Percentiles rank a stretch among this genome's conserved stretches.
Conservation (phyloP, 1,140 invertebrate genomes). For the Danaus plexippus region DNA sequence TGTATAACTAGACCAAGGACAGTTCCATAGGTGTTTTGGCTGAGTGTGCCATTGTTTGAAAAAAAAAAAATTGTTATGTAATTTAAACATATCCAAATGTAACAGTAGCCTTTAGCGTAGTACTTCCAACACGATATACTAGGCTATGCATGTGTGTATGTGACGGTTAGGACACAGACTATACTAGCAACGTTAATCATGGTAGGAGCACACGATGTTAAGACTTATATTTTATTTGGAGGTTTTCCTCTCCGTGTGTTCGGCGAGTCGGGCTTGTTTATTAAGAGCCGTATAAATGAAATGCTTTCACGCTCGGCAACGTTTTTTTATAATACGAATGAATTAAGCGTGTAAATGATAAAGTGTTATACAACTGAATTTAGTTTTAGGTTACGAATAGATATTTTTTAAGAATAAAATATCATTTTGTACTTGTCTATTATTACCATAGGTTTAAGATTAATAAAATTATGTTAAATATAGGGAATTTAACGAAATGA, state of each 20-base stretch:
- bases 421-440: constrained; percentile 71
- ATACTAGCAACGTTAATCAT: constrained; percentile 18
- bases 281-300: constrained; percentile 2
- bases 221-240: constrained; percentile 11
- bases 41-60: constrained; percentile 59
- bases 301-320: constrained; percentile 21
- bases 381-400: constrained; percentile 66
- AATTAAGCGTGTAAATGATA: constrained; percentile 41
- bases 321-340: constrained; percentile 13
- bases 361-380: constrained; percentile 63
- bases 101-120: constrained; percentile 68
- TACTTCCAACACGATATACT: constrained; percentile 60
- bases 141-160: constrained; percentile 45
- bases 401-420: constrained; percentile 65
- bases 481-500: constrained; percentile 61
- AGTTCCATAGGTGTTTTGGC: constrained; percentile 36
- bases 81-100: constrained; percentile 66
- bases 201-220: constrained; percentile 26
- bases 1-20: constrained; percentile 23
- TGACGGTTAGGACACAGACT: constrained; percentile 17
- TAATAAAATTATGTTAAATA: constrained; percentile 63
- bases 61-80: constrained; percentile 41
- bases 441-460: constrained; percentile 67
- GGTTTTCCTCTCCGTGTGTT: background rate
- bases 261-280: background rate